Conservation (phyloP, 2,797 vertebrate species). For the Xenentodon cancila region DNA sequence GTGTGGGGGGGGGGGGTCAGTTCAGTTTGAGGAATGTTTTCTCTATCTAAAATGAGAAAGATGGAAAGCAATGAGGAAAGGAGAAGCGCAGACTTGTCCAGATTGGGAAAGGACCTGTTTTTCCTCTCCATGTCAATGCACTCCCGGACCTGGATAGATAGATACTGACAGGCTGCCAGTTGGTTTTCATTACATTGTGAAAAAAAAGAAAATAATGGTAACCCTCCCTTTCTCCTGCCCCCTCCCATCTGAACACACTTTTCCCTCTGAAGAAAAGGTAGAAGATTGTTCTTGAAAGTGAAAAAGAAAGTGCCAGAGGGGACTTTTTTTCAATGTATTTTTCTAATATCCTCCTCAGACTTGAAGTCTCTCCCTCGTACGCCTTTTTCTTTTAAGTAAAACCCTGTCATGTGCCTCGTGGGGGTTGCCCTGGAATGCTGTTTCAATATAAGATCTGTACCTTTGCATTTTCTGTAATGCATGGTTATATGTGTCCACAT, state of each 20-base stretch:
- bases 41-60: constrained; percentile 55
- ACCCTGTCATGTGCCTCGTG: constrained; percentile 78
- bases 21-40: constrained; percentile 48
- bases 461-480: constrained; percentile 72
- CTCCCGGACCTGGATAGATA: constrained; percentile 72
- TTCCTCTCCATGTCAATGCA: constrained; percentile 69
- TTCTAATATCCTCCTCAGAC: constrained; percentile 88
- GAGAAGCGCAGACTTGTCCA: constrained; percentile 56
- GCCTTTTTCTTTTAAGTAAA: constrained; percentile 80
- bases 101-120: constrained; percentile 75
- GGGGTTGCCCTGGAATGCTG: constrained; percentile 78
- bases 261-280: constrained; percentile 75
- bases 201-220: constrained; percentile 43
- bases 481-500: constrained; percentile 67
- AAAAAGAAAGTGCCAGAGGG: constrained; percentile 70
- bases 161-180: constrained; percentile 82
- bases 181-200: constrained; percentile 83
- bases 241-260: constrained; percentile 50
- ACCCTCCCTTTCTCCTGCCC: constrained; percentile 46
- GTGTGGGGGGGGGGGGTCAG: not conserved
- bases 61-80: constrained; percentile 28
- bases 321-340: constrained; percentile 78
- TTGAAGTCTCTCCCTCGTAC: constrained; percentile 67
- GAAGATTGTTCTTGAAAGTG: constrained; percentile 77
- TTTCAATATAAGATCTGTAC: constrained; percentile 79